phyloP scores from a whole-genome alignment of 2,797 vertebrate species.

The Smutsia temminckii region DNA sequence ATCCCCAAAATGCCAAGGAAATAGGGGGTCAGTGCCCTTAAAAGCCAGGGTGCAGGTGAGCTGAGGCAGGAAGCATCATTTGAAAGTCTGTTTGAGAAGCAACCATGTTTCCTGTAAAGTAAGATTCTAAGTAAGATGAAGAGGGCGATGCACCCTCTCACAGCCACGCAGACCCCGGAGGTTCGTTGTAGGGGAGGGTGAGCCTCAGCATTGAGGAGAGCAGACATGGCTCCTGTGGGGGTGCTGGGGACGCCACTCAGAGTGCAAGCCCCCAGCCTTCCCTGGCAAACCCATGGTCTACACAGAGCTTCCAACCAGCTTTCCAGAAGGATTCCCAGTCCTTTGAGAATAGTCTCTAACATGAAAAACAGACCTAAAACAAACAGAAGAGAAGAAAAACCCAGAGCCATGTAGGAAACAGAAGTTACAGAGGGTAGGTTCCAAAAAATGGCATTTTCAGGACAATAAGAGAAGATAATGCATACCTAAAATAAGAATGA shows the following conservation, averaged over 20 bases:
- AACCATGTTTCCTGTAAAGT: fast-evolving
- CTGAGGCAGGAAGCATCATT: background rate
- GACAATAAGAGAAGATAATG: background rate
- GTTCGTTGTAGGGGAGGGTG: too few species aligned
- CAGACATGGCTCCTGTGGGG: fast-evolving
- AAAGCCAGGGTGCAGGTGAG: fast-evolving
- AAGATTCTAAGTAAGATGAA: background rate
- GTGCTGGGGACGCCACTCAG: fast-evolving
- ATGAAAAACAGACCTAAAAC: background rate
- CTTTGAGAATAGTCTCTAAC: background rate
- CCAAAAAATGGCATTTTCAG: background rate
- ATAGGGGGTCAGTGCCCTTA: fast-evolving
- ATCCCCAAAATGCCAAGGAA: too few species aligned
- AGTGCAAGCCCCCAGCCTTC: background rate
- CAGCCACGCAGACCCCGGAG: background rate
- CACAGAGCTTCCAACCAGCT: background rate
- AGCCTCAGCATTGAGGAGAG: background rate
- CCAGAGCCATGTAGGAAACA: background rate
- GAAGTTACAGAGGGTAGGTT: background rate
- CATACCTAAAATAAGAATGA: background rate
- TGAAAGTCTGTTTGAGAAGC: background rate
- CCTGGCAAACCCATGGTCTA: background rate
- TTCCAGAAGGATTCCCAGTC: background rate
- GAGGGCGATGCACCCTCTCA: background rate
- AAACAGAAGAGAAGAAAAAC: background rate